Base-by-base conservation (phyloP, 1,140 invertebrate genomes). In the Metopolophium dirhodum region DNA sequence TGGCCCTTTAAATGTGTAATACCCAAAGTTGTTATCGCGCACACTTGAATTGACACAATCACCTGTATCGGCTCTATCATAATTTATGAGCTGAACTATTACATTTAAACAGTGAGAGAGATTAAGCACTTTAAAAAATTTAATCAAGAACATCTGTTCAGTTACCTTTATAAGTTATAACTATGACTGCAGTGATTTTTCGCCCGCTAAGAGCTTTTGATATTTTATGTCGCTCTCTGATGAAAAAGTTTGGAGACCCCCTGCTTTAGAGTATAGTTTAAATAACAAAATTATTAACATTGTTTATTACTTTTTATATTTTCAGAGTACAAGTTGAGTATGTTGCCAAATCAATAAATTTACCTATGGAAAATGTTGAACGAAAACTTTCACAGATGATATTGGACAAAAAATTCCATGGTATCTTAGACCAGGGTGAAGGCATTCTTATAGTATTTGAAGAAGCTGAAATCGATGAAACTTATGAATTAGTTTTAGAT, bases 331-430 rank as follows among this genome's bases (percentile, higher is more conserved):
- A 99, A 96, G 98, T 99, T 94, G 96, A 96, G 94, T 96, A 96
- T 95, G 95, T 96, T 57, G 97, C 98, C 30, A 96, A 97, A 94
- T 96, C 97, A 93, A 99, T 99, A 96, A 97, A 98, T 95, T 96
- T 99, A 85, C 97, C 98, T 22, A 97, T 98, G 95, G 96, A 97
- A 90, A 97, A 97, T 96, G 99, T 99, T 86, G 99, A 99, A 95
- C 99, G 99, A 95, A 99, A 99, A 96, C 95, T 99, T 35, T 99
- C 99, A 47, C 99, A 99, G 95, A 99, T 99, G 99, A 99, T 99
- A 95, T 96, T 99, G 94, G 99, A 99, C 95, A 99, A 99, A 94
- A 99, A 99, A 95, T 97, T 99, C 94, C 97, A 97, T 96, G 99
- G 99, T 37, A 99, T 99, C 94, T 96, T 99, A 88, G 99, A 99